Evolutionary conservation across 2,888 invertebrate genomes (phyloP).

Genomic region (Hypomecis punctinalis): DNA sequence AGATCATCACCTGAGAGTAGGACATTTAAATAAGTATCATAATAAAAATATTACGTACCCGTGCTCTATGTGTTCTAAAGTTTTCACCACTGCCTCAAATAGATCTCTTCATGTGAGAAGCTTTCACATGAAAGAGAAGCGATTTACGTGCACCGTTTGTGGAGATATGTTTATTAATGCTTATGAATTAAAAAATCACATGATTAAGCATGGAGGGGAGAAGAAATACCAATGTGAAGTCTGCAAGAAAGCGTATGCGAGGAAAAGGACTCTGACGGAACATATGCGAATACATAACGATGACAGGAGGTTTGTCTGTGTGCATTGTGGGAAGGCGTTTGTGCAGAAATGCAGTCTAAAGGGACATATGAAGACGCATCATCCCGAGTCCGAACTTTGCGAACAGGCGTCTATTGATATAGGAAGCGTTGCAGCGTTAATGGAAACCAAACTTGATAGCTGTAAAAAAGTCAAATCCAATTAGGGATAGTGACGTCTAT

Average conservation of each 20-base stretch:
- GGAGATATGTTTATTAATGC: constrained; percentile 63
- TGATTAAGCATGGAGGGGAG: constrained; percentile 64
- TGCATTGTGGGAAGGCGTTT: constrained; percentile 66
- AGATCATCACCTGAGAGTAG: constrained; percentile 61
- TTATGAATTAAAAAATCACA: constrained; percentile 65
- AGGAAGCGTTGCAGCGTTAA: too few species aligned
- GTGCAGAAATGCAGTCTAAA: constrained; percentile 74
- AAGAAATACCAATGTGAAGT: constrained; percentile 52
- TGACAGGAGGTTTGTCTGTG: constrained; percentile 75
- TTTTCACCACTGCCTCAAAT: constrained; percentile 68
- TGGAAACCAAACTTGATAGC: too few species aligned
- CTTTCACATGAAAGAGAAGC: constrained; percentile 65
- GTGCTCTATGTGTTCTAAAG: constrained; percentile 68
- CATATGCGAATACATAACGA: constrained; percentile 73
- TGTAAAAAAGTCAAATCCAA: too few species aligned
- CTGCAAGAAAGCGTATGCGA: constrained; percentile 50
- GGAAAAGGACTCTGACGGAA: constrained; percentile 65
- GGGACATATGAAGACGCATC: constrained; percentile 69
- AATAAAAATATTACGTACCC: constrained; percentile 66
- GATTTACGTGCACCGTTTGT: constrained; percentile 55
- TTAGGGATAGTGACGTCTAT: too few species aligned
- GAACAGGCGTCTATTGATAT: constrained; percentile 1
- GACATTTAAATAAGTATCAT: constrained; percentile 64
- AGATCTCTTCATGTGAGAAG: constrained; percentile 69
- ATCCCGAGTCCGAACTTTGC: constrained; percentile 34